Conservation (phyloP, 2,888 invertebrate genomes). For the Eurytoma californica region DNA sequence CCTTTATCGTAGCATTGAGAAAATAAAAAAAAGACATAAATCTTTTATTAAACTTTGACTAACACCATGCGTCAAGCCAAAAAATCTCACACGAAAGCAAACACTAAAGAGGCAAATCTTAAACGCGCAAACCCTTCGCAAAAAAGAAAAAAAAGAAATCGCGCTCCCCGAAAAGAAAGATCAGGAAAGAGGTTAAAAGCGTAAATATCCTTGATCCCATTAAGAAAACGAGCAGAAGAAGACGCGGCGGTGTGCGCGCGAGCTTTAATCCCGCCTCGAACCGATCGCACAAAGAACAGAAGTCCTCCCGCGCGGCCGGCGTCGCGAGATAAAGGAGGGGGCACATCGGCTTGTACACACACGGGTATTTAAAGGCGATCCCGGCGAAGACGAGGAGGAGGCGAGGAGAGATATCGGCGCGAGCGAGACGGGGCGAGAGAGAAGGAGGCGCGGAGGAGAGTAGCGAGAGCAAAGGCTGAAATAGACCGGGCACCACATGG, state of each 20-base stretch:
- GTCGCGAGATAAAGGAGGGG: too few relatives aligned
- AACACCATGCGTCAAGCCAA: too few relatives aligned
- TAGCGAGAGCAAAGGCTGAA: conserved; percentile 63
- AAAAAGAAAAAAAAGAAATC: too few relatives aligned
- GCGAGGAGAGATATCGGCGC: neutral
- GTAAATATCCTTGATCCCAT: neutral
- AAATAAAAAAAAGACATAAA: too few relatives aligned
- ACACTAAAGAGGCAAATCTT: too few relatives aligned
- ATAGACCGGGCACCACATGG: conserved; percentile 72
- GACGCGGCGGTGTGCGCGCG: too few relatives aligned
- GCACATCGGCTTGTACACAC: neutral
- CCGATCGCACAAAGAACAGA: neutral
- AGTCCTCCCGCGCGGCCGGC: too few relatives aligned
- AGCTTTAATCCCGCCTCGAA: neutral
- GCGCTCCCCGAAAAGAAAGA: neutral
- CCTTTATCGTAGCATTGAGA: too few relatives aligned
- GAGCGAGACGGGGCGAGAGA: neutral
- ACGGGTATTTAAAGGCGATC: conserved; percentile 8
- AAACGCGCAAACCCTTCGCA: neutral
- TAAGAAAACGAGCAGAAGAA: neutral
- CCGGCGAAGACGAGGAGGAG: neutral
- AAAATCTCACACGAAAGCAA: too few relatives aligned
- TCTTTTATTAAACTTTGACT: too few relatives aligned
- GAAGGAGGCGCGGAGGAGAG: conserved; percentile 46
- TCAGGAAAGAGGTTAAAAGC: neutral